Conservation (phyloP, 2,113 vertebrate species). For the Pleuronectes platessa region DNA sequence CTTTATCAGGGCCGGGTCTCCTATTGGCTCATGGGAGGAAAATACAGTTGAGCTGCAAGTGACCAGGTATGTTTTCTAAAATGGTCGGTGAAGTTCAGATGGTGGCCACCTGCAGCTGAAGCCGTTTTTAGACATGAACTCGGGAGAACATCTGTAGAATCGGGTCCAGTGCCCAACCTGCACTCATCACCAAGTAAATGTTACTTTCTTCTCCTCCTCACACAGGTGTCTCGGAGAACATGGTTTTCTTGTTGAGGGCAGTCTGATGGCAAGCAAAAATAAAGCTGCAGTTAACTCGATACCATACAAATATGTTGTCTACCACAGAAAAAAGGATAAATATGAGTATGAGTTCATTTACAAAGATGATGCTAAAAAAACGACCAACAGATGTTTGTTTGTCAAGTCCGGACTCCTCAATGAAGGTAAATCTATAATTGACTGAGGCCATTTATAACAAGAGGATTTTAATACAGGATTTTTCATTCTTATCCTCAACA, state of each 20-base stretch:
- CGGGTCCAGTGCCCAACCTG: background rate
- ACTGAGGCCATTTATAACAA: background rate
- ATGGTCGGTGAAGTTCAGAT: background rate
- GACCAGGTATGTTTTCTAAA: constrained; percentile 60
- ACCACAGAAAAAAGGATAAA: background rate
- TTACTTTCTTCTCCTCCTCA: background rate
- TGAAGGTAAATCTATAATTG: constrained; percentile 70
- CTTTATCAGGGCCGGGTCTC: constrained; percentile 72
- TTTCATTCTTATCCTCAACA: background rate
- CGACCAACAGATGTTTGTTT: constrained; percentile 80
- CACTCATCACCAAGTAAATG: background rate
- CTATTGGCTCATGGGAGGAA: constrained; percentile 50
- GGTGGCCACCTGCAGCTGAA: background rate
- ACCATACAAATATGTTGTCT: constrained; percentile 89
- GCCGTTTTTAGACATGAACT: background rate
- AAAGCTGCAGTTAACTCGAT: constrained; percentile 35
- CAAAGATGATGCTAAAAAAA: constrained; percentile 57
- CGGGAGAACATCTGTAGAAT: too few relatives aligned
- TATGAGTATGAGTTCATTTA: constrained; percentile 79
- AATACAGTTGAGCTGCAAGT: constrained; percentile 50
- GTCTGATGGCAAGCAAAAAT: constrained; percentile 49
- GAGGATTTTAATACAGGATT: background rate
- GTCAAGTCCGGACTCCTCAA: constrained; percentile 58
- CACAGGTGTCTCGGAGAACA: constrained; percentile 78
- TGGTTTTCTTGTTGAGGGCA: constrained; percentile 86